Evolutionary conservation across 1,140 invertebrate species (phyloP).

Genomic region (Melanaphis sacchari): DNA sequence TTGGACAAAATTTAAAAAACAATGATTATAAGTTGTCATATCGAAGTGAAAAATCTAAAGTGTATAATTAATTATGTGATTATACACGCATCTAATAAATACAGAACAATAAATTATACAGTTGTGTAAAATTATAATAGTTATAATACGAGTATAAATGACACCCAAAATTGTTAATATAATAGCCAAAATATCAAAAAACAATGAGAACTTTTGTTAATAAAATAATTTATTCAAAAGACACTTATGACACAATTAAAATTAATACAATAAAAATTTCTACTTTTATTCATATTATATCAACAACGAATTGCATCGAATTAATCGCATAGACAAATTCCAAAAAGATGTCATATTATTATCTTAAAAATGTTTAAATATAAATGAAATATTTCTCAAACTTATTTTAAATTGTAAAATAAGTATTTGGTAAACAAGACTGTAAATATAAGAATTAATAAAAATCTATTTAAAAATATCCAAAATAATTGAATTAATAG

Average conservation of each 20-base stretch:
- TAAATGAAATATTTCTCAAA: not conserved
- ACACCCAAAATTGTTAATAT: not conserved
- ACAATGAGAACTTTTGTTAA: no score
- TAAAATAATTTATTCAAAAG: not conserved
- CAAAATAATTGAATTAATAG: not conserved
- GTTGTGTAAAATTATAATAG: not conserved
- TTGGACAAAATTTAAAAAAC: not conserved
- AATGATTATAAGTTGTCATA: not conserved
- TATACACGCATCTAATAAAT: not conserved
- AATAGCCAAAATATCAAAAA: no score
- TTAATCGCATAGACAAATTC: not conserved
- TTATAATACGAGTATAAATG: not conserved
- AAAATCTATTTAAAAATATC: not conserved
- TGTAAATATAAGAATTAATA: not conserved
- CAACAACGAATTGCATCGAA: not conserved
- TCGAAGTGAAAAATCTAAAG: not conserved
- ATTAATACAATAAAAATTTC: not conserved
- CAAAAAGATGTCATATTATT: not conserved
- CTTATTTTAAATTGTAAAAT: not conserved
- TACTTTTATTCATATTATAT: not conserved
- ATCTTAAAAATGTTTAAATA: not conserved
- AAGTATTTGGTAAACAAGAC: no score
- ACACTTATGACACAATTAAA: not conserved
- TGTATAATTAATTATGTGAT: not conserved
- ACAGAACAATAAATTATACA: not conserved